phyloP scores from a whole-genome alignment of 2,113 vertebrate species.

The Oreochromis spilurus region DNA sequence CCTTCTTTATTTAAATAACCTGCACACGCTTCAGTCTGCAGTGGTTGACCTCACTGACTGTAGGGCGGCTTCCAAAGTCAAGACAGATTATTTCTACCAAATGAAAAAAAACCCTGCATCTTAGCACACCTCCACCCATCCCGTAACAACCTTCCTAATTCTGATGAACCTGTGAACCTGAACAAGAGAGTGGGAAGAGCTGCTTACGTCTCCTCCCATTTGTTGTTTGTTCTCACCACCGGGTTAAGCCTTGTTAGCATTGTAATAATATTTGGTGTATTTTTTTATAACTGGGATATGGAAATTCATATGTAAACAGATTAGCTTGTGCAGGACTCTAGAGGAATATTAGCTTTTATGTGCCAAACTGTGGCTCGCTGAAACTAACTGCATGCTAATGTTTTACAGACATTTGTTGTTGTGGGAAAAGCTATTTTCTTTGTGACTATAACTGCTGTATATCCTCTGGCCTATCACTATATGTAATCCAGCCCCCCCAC shows the following conservation, averaged over 20 bases:
- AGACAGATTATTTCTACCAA: not conserved
- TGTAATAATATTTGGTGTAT: slow-evolving; percentile 18
- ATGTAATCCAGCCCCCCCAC: not conserved
- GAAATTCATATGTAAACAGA: slow-evolving; percentile 30
- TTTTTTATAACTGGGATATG: slow-evolving; percentile 10
- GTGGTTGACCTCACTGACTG: not conserved
- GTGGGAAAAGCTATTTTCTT: not conserved
- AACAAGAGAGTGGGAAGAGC: not conserved
- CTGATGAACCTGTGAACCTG: not conserved
- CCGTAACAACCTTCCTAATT: not conserved
- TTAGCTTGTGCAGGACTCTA: not conserved
- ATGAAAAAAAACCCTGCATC: not conserved
- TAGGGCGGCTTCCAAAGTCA: not conserved
- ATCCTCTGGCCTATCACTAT: not conserved
- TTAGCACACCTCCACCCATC: not conserved
- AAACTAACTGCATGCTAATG: not conserved
- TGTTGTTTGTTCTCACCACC: not conserved
- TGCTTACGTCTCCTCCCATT: not conserved
- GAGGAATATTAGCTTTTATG: slow-evolving; percentile 11
- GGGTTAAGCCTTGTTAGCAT: slow-evolving; percentile 26
- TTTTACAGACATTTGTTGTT: not conserved
- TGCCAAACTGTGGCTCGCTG: not conserved
- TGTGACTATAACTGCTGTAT: not conserved
- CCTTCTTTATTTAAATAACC: not conserved
- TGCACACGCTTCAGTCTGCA: not conserved